phyloP scores from a whole-genome alignment of 2,888 invertebrate genomes.

The Serrognathus titanus region DNA sequence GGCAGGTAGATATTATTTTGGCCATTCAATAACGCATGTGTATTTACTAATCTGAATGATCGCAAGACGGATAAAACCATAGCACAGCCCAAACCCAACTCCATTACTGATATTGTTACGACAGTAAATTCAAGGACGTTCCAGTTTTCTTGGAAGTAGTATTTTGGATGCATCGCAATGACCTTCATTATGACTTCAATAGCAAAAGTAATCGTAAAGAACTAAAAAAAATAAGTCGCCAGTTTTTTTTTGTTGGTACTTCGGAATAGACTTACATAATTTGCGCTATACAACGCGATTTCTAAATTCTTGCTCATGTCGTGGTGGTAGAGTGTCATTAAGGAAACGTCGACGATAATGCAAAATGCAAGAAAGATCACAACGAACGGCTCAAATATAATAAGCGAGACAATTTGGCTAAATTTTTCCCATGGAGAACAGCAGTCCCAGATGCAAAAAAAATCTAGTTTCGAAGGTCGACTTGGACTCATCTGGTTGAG shows the following conservation, averaged over 20 bases:
- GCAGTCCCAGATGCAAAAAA: conserved; percentile 97
- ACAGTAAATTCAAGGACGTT: conserved; percentile 99
- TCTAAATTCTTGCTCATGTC: conserved; percentile 88
- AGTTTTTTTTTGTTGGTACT: not conserved
- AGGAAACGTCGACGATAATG: conserved; percentile 95
- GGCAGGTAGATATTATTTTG: not conserved
- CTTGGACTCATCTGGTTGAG: conserved; percentile 84
- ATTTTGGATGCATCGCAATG: conserved; percentile 95
- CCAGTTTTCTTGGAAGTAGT: conserved; percentile 98
- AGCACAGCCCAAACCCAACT: conserved; percentile 89
- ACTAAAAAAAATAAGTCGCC: conserved; percentile 58
- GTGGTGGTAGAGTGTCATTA: conserved; percentile 96
- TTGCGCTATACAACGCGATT: conserved; percentile 83
- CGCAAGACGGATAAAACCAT: conserved; percentile 95
- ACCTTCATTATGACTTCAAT: conserved; percentile 93
- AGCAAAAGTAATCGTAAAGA: conserved; percentile 96
- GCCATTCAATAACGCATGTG: not conserved
- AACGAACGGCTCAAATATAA: conserved; percentile 97
- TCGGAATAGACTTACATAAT: conserved; percentile 72
- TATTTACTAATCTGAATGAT: conserved; percentile 90
- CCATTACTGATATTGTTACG: conserved; percentile 90
- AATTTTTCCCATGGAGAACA: conserved; percentile 89
- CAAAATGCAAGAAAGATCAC: conserved; percentile 97
- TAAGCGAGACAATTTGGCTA: conserved; percentile 80
- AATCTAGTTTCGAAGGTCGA: conserved; percentile 76